Evolutionary conservation across 2,797 vertebrate genomes (phyloP).

Genomic region (Coregonus sp.): DNA sequence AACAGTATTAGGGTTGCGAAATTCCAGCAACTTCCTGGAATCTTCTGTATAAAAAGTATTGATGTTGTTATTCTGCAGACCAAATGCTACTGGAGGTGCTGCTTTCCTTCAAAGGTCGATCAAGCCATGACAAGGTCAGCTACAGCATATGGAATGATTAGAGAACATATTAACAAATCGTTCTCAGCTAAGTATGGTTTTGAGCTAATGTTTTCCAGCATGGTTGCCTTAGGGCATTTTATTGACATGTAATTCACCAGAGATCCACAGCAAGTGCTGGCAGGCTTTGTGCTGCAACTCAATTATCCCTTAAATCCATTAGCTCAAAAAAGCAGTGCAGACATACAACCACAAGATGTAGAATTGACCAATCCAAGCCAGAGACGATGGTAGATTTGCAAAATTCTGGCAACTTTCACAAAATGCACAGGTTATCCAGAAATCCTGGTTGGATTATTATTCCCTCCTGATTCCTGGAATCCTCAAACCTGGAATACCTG

Average conservation of each 20-base stretch:
- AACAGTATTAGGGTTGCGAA: neutral
- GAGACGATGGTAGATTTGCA: neutral
- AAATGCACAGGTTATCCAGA: neutral
- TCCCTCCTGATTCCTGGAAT: neutral
- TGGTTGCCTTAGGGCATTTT: slow-evolving; percentile 15
- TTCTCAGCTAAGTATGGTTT: neutral
- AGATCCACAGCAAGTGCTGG: neutral
- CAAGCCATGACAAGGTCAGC: neutral
- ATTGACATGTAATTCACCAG: neutral
- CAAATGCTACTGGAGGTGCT: neutral
- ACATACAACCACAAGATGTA: neutral
- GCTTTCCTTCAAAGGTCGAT: neutral
- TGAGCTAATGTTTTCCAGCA: slow-evolving; percentile 4
- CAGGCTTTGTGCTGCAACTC: neutral
- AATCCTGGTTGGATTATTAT: neutral
- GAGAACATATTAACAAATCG: neutral
- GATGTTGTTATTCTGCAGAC: neutral
- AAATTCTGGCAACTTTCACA: neutral
- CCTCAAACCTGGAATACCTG: neutral
- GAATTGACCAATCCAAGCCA: neutral
- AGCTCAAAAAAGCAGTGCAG: neutral
- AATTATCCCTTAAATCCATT: neutral
- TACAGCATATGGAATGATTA: neutral
- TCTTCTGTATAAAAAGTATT: neutral
- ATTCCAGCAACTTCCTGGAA: no score